Base-by-base conservation (phyloP, 2,797 vertebrate species). In the Eutrigla gurnardus region DNA sequence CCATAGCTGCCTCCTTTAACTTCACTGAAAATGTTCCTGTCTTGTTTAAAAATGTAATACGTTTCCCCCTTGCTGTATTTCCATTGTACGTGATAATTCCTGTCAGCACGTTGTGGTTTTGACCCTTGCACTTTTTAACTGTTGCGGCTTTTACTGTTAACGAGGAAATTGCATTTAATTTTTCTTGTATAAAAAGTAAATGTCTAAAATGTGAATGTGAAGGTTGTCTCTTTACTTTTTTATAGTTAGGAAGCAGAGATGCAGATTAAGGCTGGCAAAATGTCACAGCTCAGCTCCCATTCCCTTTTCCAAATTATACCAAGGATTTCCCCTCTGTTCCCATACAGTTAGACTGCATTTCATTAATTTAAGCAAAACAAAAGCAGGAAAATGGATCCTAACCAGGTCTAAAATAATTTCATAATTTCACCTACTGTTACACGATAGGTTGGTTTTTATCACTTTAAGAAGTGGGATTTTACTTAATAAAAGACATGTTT, bases 151-250 rank as follows among this genome's bases (percentile, higher is more conserved):
- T 70, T 39, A 62, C 33, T 57, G 40, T 72, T 75, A 18, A 65
- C 67, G n/a, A 70, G 39, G 40, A 77, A 83, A 84, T 60, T 63
- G 50, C 57, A 55, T 83, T 87, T 76, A 39, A 13, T 35, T 76
- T 60, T 75, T 81, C 39, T 60, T 5, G 10, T 36, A 49, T 39
- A 46, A 74, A 52, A 73, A 39, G 45, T 60, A 46, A 75, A 70
- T 42, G 62, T 66, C 50, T 45, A 32, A 80, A 80, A 46, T 49
- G 39, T 69, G 45, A 77, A 65, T 65, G 64, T 54, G 75, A 80
- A 69, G 3, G 10, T 17, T 57, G 47, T 62, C 63, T 76, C 43
- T 40, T 78, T 49, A 36, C 66, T 64, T 79, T 78, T 25, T 25
- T 25, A 25, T 50, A 50, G 58, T n/a, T 0, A 3, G 18, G 69